Evolutionary conservation across 1,140 invertebrate genomes (phyloP).

Genomic region (Leguminivora glycinivorella): DNA sequence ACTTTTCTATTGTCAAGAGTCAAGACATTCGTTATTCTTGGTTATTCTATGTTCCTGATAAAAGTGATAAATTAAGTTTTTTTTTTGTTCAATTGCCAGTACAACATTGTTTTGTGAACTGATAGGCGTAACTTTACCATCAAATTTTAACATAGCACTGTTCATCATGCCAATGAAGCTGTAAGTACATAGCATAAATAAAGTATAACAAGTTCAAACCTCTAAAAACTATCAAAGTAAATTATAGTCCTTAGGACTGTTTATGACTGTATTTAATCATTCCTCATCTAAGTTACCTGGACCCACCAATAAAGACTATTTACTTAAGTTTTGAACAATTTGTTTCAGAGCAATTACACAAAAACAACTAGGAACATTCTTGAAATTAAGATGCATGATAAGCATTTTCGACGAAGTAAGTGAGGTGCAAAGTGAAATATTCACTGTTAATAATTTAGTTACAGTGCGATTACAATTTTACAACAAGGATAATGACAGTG

Average conservation of each 20-base stretch:
- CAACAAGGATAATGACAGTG: background rate
- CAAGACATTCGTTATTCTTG: too few relatives aligned
- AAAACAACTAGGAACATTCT: background rate
- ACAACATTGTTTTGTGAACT: too few relatives aligned
- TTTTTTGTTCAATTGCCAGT: too few relatives aligned
- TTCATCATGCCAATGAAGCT: background rate
- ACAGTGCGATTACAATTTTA: background rate
- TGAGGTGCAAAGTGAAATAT: background rate
- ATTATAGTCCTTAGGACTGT: too few relatives aligned
- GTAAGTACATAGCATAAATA: background rate
- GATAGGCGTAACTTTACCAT: too few relatives aligned
- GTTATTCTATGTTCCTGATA: too few relatives aligned
- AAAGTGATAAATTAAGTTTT: too few relatives aligned
- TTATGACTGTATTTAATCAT: too few relatives aligned
- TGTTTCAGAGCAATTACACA: background rate
- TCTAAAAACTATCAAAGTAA: too few relatives aligned
- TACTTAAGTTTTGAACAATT: background rate
- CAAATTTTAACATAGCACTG: background rate
- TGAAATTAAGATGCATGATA: background rate
- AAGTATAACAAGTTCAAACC: background rate
- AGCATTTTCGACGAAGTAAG: background rate
- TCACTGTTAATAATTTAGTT: background rate
- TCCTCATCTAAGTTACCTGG: too few relatives aligned
- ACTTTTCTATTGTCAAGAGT: too few relatives aligned
- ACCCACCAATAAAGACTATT: too few relatives aligned